Evolutionary conservation across 2,888 invertebrate genomes (phyloP), one percentile per base, ranked within the genome.

Genomic region (Branchipolynoe longqiensis): DNA sequence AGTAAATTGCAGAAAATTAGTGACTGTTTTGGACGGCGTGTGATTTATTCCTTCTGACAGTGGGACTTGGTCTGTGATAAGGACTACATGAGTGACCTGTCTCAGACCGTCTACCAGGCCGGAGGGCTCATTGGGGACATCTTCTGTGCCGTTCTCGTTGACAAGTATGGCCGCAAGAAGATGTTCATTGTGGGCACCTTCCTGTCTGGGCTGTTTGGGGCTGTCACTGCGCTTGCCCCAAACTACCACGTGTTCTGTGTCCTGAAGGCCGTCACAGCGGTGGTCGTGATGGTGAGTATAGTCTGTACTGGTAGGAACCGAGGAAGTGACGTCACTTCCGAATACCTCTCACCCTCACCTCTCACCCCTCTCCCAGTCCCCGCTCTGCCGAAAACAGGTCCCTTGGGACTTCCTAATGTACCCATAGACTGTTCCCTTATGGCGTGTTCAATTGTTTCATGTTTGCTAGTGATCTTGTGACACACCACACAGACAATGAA

Each of bases 21-120:
- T n/a, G n/a, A n/a, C n/a, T n/a, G n/a, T n/a, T n/a, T n/a, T n/a
- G n/a, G n/a, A n/a, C n/a, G n/a, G n/a, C n/a, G n/a, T 48, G 18
- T 48, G 48, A 12, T 48, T 58, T 58, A 6, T 4, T 58, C 58
- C n/a, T 58, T 64, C 38, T 25, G 31, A 1, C 54, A 84, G 84
- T 84, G 84, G 84, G 62, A 84, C 41, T 41, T 84, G 59, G 84
- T 84, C 1, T 84, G 84, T 54, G 38, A 73, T 0, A 73, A 74
- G 38, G 62, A 78, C 41, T 74, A 74, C 18, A 36, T 74, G 48
- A 58, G 48, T n/a, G 84, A 84, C 6, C 54, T 84, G 38, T 74
- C 74, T 0, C 84, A 84, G 59, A 74, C 78, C 22, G n/a, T 84
- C 28, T 84, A 58, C 74, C 74, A 74, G 40, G 73, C 74, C 28